Evolutionary conservation across 2,113 vertebrate species (phyloP).

Genomic region (Madoqua kirkii): DNA sequence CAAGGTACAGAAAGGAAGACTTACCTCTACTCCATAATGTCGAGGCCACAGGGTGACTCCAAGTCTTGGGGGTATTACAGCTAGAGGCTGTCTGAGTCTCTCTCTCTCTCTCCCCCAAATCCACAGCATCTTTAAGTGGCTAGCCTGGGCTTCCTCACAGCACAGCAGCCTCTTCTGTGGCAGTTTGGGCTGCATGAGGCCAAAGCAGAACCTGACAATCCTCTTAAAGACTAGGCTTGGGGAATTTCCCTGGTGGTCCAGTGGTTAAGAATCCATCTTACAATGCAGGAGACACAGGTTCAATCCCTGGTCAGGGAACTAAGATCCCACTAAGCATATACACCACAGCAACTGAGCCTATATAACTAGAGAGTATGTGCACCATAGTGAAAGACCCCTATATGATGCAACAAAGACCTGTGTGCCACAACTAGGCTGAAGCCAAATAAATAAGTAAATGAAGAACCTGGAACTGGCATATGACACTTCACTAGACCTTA

Average conservation of each 20-base stretch:
- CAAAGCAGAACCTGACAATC: not conserved
- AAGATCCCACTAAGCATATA: not conserved
- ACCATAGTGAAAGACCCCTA: not conserved
- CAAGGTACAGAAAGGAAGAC: not conserved
- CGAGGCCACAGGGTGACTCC: not conserved
- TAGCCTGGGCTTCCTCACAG: not conserved
- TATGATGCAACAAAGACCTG: not conserved
- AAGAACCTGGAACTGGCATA: not conserved
- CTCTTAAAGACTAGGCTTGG: not conserved
- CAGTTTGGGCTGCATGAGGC: not conserved
- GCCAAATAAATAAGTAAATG: not conserved
- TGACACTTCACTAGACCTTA: not conserved
- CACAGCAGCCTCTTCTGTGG: not conserved
- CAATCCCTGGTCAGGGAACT: not conserved
- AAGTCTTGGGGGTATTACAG: not conserved
- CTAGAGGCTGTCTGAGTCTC: not conserved
- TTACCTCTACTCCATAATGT: not conserved
- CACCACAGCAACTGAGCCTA: not conserved
- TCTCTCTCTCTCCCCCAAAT: not conserved
- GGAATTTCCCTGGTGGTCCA: not conserved
- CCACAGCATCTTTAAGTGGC: not conserved
- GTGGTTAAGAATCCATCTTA: not conserved
- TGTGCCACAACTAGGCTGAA: not conserved
- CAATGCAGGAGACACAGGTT: not conserved
- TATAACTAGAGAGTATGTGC: not conserved